Evolutionary conservation across 2,797 vertebrate species (phyloP), one percentile per base, ranked within the genome.

Genomic region (Hippoglossus hippoglossus): DNA sequence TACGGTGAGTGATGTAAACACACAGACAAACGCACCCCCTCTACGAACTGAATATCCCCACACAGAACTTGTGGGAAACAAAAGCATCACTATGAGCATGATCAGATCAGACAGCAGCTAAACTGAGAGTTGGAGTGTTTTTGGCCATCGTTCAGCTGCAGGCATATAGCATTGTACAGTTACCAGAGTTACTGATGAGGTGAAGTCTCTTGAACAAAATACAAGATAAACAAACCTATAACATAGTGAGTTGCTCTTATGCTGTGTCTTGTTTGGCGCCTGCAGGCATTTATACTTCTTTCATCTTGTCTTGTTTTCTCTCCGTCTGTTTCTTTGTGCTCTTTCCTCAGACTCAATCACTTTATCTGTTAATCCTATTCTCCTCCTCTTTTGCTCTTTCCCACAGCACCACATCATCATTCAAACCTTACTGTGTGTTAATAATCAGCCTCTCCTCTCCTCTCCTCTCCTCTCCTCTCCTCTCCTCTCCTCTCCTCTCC

Each of bases 1-100:
- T 98, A 98, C 18, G 97, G 97, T 98, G 92, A 84, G 96, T 59
- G 1, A 59, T 12, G 25, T 0, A 12, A 44, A 55, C 28, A 44
- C 15, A 57, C n/a, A 16, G 5, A 44, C 12, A 44, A 1, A 19
- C 2, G 19, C 50, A 13, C n/a, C 10, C 18, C 6, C 55, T 49
- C 41, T 0, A 1, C 15, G 21, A 25, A 19, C 5, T 50, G 25
- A 16, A 44, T 28, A 34, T 24, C 5, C 13, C 12, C 11, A 7
- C 11, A 15, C 5, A 1, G 19, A 31, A 15, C 6, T 62, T 25
- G 7, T 63, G 12, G 22, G 25, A 16, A 64, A 28, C 41, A 18
- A 44, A 51, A 21, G 13, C 24, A 9, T 51, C 22, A 31, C 54
- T 64, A 47, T 50, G 26, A 31, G 2, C 0, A n/a, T 31, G 47